Conservation (phyloP, 2,888 invertebrate genomes). For the Meliscaeva auricollis region DNA sequence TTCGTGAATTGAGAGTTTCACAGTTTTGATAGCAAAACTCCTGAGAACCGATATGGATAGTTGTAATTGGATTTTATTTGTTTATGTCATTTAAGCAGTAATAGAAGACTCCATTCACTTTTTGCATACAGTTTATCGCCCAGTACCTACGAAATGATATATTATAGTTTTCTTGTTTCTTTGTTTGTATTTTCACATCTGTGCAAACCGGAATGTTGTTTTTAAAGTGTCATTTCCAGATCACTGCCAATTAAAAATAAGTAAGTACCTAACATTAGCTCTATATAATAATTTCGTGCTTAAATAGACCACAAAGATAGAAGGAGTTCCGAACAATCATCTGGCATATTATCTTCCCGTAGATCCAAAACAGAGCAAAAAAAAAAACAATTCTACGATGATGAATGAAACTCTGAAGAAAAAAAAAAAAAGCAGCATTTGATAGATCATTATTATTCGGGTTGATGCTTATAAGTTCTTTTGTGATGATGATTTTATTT, state of each 20-base stretch:
- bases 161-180: too few species aligned
- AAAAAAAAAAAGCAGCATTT: background rate
- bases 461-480: constrained; percentile 49
- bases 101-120: too few species aligned
- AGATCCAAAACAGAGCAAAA: background rate
- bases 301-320: background rate
- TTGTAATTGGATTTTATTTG: too few species aligned
- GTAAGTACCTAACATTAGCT: background rate
- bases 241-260: constrained; percentile 5
- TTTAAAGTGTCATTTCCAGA: constrained; percentile 3
- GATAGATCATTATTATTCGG: constrained; percentile 52
- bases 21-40: too few species aligned
- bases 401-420: background rate
- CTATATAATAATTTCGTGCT: background rate
- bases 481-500: constrained; percentile 20
- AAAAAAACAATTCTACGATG: background rate
- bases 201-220: background rate
- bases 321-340: background rate
- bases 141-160: too few species aligned
- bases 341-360: background rate
- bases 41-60: too few species aligned
- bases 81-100: too few species aligned
- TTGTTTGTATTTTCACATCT: too few species aligned
- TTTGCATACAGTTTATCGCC: too few species aligned
- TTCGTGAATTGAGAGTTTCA: too few species aligned